Conservation (phyloP, 2,888 invertebrate species). For the Phengaris arion region DNA sequence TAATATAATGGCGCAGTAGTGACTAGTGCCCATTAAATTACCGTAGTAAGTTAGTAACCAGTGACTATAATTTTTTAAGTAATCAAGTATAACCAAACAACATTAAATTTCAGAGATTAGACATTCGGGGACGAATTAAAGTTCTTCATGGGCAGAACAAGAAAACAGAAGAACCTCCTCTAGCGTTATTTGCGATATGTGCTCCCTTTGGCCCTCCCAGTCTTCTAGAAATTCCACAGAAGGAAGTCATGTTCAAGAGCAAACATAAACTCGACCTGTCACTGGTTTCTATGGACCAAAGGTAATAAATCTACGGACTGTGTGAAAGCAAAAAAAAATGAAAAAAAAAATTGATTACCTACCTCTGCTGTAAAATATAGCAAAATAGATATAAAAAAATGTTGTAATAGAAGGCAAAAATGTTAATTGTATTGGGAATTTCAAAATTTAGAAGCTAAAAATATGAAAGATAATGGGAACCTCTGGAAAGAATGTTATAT, state of each 20-base stretch:
- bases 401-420: too few species aligned
- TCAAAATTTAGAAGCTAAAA: neutral
- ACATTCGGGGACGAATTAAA: constrained; percentile 97
- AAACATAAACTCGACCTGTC: constrained; percentile 99
- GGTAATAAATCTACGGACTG: constrained; percentile 66
- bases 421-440: neutral
- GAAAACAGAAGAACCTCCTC: constrained; percentile 94
- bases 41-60: too few species aligned
- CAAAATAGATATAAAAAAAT: too few species aligned
- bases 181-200: constrained; percentile 98
- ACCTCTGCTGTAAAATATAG: too few species aligned
- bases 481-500: neutral
- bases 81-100: neutral
- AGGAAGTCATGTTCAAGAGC: constrained; percentile 99
- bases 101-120: constrained; percentile 88
- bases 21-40: too few species aligned
- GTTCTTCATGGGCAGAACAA: constrained; percentile 97
- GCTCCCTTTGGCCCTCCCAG: constrained; percentile 99
- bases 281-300: constrained; percentile 97
- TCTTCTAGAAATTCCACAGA: constrained; percentile 96
- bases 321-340: too few species aligned
- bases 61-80: too few species aligned
- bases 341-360: too few species aligned
- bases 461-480: neutral
- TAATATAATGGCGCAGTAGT: too few species aligned